Conservation (phyloP, 2,888 invertebrate genomes). For the Lypha dubia region DNA sequence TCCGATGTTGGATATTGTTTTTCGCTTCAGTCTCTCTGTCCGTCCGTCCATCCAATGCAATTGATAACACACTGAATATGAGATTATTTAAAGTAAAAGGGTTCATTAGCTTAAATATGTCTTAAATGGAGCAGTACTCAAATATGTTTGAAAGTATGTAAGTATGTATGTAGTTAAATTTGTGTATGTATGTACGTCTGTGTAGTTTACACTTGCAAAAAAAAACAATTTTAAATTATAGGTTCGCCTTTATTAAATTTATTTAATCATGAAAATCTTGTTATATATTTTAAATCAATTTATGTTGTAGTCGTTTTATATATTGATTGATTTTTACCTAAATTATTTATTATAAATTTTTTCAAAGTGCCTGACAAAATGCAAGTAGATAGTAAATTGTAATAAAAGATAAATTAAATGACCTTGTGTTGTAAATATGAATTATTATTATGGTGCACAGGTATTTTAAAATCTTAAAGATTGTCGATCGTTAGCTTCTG, state of each 20-base stretch:
- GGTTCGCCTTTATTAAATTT: constrained; percentile 44
- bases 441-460: neutral
- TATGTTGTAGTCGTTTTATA: constrained; percentile 42
- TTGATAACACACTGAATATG: constrained; percentile 67
- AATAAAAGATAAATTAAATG: neutral
- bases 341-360: neutral
- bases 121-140: constrained; percentile 67
- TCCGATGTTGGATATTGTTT: neutral
- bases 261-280: constrained; percentile 55
- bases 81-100: constrained; percentile 72
- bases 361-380: neutral
- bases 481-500: no score
- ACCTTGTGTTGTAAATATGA: neutral
- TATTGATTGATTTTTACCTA: constrained; percentile 48
- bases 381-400: neutral
- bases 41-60: constrained; percentile 38
- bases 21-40: neutral
- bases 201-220: constrained; percentile 56
- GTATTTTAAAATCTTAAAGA: neutral
- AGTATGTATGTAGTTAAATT: neutral
- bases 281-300: constrained; percentile 48
- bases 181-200: neutral
- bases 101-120: constrained; percentile 72
- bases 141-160: constrained; percentile 16
- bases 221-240: constrained; percentile 50